Conservation (phyloP, 2,797 vertebrate genomes). For the Sebastes melanostomus region DNA sequence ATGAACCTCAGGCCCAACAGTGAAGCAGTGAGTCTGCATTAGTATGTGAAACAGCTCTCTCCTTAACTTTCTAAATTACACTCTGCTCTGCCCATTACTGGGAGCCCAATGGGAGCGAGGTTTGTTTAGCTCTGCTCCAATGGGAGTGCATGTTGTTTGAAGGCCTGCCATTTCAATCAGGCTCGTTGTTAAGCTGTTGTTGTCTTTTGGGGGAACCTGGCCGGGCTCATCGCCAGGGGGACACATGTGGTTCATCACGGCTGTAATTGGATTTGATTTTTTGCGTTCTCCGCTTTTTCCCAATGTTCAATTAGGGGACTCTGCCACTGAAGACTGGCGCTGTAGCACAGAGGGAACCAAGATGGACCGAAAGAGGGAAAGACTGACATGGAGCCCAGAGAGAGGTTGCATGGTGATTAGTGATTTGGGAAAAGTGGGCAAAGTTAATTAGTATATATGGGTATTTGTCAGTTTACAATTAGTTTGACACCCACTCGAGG, state of each 20-base stretch:
- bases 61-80: conserved; percentile 64
- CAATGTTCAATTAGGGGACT: conserved; percentile 70
- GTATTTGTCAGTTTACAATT: conserved; percentile 62
- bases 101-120: conserved; percentile 56
- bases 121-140: conserved; percentile 77
- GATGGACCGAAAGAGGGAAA: conserved; percentile 25
- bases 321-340: conserved; percentile 41
- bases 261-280: conserved; percentile 83
- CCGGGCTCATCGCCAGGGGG: conserved; percentile 60
- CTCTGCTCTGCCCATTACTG: conserved; percentile 62
- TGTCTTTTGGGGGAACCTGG: conserved; percentile 69
- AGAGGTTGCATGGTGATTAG: conserved; percentile 55
- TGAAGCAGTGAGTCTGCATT: conserved; percentile 39
- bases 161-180: conserved; percentile 81
- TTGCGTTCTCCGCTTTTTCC: conserved; percentile 66
- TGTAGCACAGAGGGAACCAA: conserved; percentile 18
- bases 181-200: conserved; percentile 74
- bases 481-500: conserved; percentile 11
- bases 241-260: conserved; percentile 79
- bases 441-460: conserved; percentile 60
- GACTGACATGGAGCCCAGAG: conserved; percentile 32
- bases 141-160: conserved; percentile 77
- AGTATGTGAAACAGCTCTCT: conserved; percentile 49
- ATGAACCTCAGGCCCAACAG: background rate
- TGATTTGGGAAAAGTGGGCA: conserved; percentile 46